Evolutionary conservation across 2,888 invertebrate species (phyloP), one percentile per base, ranked within the genome.

Genomic region (Reticulitermes lucifugus): DNA sequence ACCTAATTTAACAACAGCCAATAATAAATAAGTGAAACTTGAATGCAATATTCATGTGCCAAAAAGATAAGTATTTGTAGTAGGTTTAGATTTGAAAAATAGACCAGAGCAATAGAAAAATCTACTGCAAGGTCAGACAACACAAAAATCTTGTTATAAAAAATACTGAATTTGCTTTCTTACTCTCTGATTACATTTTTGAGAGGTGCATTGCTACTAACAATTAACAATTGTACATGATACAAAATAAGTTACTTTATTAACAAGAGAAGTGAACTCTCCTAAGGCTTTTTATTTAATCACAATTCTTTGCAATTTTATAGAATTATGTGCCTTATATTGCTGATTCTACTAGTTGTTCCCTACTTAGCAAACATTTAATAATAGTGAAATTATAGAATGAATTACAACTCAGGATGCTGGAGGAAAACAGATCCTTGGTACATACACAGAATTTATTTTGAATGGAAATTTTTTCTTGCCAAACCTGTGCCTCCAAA

Each of bases 11-110:
- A 80, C 41, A 55, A 35, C 35, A 55, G 29, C 25, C 35, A 25
- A 79, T 12, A 55, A 25, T 55, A 41, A 60, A 22, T 59, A 60
- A 80, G n/a, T 25, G 51, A 22, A 80, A 79, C 51, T 22, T n/a
- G n/a, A 59, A 46, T 81, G 81, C 81, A 65, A 81, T 81, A 81
- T 81, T 65, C n/a, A 81, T 81, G 81, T 81, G 81, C 81, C 81
- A 81, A 81, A 81, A 65, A 55, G 51, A 79, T 21, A 79, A 18
- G 7, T 25, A 55, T 43, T 35, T 59, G 10, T 70, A 14, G 43
- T 81, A 43, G 70, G n/a, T 35, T 43, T 43, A 80, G 55, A 12
- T 59, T 60, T 80, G 60, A 80, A n/a, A 80, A 35, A 35, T 60
- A 60, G 80, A 80, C 22, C 21, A 80, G 80, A n/a, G 35, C 55